These are phyloP conservation scores for Circaetus gallicus DNA, from an alignment of 2,113 vertebrate genomes.

Conservation along the genomic window DNA sequence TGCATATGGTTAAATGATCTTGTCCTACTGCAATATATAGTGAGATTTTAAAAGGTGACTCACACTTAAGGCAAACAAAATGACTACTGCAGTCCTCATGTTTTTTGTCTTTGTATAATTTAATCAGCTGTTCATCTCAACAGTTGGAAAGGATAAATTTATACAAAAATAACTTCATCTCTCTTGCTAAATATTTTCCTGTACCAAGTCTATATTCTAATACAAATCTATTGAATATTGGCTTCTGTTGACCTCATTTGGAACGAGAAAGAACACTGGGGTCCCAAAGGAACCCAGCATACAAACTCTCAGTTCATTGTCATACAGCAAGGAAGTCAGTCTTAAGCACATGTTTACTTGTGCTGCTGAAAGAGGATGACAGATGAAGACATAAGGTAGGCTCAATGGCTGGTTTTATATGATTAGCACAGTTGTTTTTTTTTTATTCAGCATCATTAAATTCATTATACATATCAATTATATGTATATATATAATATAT, in stretches of 20 bases:
- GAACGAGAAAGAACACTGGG: not conserved
- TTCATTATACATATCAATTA: not conserved
- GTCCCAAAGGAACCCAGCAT: not conserved
- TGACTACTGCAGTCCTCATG: not conserved
- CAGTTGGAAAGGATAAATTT: not conserved
- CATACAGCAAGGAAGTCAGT: not conserved
- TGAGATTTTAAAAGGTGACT: not conserved
- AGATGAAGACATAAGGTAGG: not conserved
- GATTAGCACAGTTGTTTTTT: not conserved
- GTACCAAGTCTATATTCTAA: not conserved
- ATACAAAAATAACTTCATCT: not conserved
- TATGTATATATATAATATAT: not conserved
- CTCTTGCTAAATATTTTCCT: not conserved
- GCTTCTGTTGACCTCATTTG: not conserved
- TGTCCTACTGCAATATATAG: not conserved
- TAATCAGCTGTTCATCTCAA: conserved; percentile 23
- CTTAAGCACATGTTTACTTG: not conserved
- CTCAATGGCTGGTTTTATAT: not conserved
- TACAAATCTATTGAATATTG: not conserved
- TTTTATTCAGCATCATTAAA: not conserved
- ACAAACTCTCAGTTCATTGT: not conserved
- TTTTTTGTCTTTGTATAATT: not conserved
- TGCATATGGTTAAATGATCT: not conserved
- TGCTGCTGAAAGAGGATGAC: not conserved
- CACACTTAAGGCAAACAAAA: not conserved